Evolutionary conservation across 1,140 invertebrate species (phyloP).

Genomic region (Coptotermes formosanus): DNA sequence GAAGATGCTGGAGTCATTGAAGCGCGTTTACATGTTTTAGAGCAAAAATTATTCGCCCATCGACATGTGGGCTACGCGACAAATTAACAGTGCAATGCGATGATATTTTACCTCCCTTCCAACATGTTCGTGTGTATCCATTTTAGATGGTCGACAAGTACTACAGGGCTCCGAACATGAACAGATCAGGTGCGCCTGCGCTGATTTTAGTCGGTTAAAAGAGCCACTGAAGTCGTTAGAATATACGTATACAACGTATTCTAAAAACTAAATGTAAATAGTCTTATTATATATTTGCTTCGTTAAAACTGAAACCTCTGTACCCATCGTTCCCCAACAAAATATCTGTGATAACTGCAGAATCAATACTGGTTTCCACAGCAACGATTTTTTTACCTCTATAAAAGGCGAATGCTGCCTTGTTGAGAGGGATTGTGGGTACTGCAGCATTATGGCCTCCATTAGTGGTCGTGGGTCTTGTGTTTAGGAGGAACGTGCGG

Average conservation of each 20-base stretch:
- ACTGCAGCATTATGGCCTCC: constrained; percentile 26
- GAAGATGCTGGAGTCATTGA: not conserved
- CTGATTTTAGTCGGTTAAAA: not conserved
- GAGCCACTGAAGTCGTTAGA: not conserved
- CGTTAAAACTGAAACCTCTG: not conserved
- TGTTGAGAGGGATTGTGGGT: constrained; percentile 21
- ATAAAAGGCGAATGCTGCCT: constrained; percentile 11
- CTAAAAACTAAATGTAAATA: not conserved
- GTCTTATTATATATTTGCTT: not conserved
- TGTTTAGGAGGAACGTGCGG: not conserved
- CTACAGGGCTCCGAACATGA: not conserved
- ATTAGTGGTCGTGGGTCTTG: not conserved
- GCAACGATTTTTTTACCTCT: constrained; percentile 22
- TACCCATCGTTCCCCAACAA: not conserved
- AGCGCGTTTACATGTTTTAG: not conserved
- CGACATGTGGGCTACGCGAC: not conserved
- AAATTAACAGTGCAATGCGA: not conserved
- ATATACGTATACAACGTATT: not conserved
- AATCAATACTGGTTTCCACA: constrained; percentile 28
- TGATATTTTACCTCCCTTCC: constrained; percentile 11
- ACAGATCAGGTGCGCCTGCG: not conserved
- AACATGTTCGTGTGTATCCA: not conserved
- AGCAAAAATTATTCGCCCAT: not conserved
- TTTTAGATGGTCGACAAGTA: not conserved
- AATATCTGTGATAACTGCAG: not conserved